phyloP scores from a whole-genome alignment of 1,140 invertebrate genomes.

The Arion vulgaris region DNA sequence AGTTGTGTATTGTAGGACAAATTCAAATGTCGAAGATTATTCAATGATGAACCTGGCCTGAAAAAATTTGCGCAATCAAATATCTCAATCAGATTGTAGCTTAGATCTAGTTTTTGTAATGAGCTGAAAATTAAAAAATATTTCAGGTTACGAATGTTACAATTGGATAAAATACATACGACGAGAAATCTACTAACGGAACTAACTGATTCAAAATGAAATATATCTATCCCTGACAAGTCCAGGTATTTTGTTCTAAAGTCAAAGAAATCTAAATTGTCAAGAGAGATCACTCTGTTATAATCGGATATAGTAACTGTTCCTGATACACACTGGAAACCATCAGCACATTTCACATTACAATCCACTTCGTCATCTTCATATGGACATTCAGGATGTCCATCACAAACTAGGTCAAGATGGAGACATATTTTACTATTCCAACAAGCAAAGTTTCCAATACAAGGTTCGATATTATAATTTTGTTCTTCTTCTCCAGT shows the following conservation, averaged over 20 bases:
- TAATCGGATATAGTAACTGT: background rate
- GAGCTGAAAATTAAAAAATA: too few species aligned
- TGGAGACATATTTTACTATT: background rate
- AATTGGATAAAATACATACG: background rate
- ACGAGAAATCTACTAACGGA: background rate
- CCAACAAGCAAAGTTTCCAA: background rate
- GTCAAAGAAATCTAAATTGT: background rate
- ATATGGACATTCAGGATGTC: background rate
- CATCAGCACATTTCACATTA: background rate
- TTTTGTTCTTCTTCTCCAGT: background rate
- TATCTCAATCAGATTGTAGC: background rate
- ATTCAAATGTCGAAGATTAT: background rate
- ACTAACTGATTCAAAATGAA: background rate
- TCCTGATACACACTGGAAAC: background rate
- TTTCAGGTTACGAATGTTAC: background rate
- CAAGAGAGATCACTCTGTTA: background rate
- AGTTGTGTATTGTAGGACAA: background rate
- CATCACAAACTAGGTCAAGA: conserved; percentile 18
- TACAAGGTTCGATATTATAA: background rate
- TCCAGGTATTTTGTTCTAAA: background rate
- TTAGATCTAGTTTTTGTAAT: background rate
- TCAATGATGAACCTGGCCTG: background rate
- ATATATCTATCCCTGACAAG: background rate
- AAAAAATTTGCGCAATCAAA: background rate
- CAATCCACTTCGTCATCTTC: conserved; percentile 9